These are phyloP conservation scores for Megalops atlanticus DNA, from an alignment of 2,113 vertebrate species.

Conservation along the genomic window DNA sequence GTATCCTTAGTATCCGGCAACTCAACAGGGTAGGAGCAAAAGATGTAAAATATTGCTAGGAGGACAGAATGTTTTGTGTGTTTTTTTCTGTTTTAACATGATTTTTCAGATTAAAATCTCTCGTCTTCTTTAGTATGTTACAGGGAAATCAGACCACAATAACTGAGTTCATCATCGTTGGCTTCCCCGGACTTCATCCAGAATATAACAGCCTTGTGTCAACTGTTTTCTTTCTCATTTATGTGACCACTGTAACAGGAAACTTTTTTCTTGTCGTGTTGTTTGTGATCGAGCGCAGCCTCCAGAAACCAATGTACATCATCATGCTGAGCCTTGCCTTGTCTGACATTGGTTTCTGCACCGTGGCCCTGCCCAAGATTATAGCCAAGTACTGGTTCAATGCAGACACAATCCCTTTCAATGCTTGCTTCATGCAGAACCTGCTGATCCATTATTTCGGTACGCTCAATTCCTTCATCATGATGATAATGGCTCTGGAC, in stretches of 20 bases:
- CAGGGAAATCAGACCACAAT: slow-evolving; percentile 30
- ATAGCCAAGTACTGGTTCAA: slow-evolving; percentile 54
- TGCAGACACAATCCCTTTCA: slow-evolving; percentile 42
- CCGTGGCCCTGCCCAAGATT: slow-evolving; percentile 52
- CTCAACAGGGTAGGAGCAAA: no score
- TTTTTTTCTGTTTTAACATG: neutral
- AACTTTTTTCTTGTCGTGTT: slow-evolving; percentile 47
- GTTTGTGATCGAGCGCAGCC: slow-evolving; percentile 44
- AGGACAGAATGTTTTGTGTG: no score
- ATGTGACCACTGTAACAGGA: slow-evolving; percentile 41
- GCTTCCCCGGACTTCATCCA: slow-evolving; percentile 48
- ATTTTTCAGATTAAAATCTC: no score
- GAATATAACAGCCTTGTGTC: slow-evolving; percentile 39
- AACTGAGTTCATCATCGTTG: slow-evolving; percentile 51
- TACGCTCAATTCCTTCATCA: slow-evolving; percentile 52
- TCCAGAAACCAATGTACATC: slow-evolving; percentile 60
- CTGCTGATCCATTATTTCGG: slow-evolving; percentile 55
- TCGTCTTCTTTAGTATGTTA: slow-evolving; percentile 46
- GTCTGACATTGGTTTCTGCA: slow-evolving; percentile 52
- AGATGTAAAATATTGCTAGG: no score
- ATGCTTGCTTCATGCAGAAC: slow-evolving; percentile 49
- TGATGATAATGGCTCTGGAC: slow-evolving; percentile 54
- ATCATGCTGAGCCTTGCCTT: slow-evolving; percentile 54
- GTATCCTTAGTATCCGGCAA: no score
- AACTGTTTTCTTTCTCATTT: slow-evolving; percentile 44